Evolutionary conservation across 2,888 invertebrate genomes (phyloP), one percentile per base, ranked within the genome.

Genomic region (Crepidodera aurea): DNA sequence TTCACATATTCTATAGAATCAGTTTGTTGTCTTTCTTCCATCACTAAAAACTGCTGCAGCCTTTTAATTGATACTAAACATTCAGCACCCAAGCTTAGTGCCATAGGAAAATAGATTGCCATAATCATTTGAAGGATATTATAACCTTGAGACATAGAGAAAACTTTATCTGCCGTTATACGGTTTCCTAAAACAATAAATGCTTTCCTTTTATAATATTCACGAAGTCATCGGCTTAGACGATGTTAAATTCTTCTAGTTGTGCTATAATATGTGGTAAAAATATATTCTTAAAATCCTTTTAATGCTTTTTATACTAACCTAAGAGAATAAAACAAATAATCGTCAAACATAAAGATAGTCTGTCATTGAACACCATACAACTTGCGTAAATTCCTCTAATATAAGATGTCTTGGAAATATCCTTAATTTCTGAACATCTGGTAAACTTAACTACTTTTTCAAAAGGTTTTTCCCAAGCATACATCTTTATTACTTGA

Each of bases 271-370:
- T n/a, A n/a, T n/a, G n/a, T n/a, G n/a, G n/a, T n/a, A n/a, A n/a
- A n/a, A n/a, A n/a, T n/a, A n/a, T n/a, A n/a, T n/a, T n/a, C n/a
- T n/a, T n/a, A n/a, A n/a, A n/a, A n/a, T n/a, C n/a, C n/a, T n/a
- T n/a, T n/a, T n/a, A n/a, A n/a, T n/a, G n/a, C n/a, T n/a, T n/a
- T n/a, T n/a, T n/a, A 13, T 15, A 10, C 22, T 7, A 25, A 15
- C 90, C 92, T 66, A 88, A 80, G 1, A 93, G 82, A 7, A 91
- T 89, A 75, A 89, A 93, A 0, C 90, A 86, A 27, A 92, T 83
- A 51, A 96, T 85, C 0, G 93, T 93, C 57, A 92, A 86, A 75
- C 90, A 93, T 10, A 95, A 83, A 0, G 95, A 90, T 32, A 93
- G 85, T 67, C 95, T 88, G 73, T 93, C 91, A 0, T 94, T 91